Evolutionary conservation across 2,888 invertebrate species (phyloP).

Genomic region (Neoascia interrupta): DNA sequence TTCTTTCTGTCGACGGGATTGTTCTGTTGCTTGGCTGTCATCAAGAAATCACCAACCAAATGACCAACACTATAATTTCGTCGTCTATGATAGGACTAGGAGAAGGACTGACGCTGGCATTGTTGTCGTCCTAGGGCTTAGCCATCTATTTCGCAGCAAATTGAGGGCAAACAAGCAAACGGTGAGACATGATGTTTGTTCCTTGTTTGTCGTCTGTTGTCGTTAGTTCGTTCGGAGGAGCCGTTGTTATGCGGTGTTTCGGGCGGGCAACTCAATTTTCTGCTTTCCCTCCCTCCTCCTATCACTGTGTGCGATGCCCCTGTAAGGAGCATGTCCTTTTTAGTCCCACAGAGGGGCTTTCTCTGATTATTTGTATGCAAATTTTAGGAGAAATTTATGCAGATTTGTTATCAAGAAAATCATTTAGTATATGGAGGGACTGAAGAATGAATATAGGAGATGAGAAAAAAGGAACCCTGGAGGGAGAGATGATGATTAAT

Average conservation of each 20-base stretch:
- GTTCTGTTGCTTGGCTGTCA: slow-evolving; percentile 44
- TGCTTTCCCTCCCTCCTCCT: not conserved
- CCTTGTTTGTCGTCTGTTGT: slow-evolving; percentile 58
- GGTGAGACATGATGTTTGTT: slow-evolving; percentile 65
- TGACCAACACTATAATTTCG: slow-evolving; percentile 57
- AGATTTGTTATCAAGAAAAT: slow-evolving; percentile 71
- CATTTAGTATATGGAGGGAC: slow-evolving; percentile 42
- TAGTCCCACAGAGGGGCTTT: slow-evolving; percentile 17
- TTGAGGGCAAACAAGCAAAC: slow-evolving; percentile 67
- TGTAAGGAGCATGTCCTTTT: slow-evolving; percentile 21
- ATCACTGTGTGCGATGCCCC: not conserved
- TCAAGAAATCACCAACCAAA: slow-evolving; percentile 42
- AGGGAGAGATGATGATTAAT: slow-evolving; percentile 60
- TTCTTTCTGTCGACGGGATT: slow-evolving; percentile 13
- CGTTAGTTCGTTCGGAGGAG: slow-evolving; percentile 56
- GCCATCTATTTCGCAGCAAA: slow-evolving; percentile 55
- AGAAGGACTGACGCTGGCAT: not conserved
- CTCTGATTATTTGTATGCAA: slow-evolving; percentile 74
- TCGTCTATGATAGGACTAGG: slow-evolving; percentile 16
- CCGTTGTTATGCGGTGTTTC: slow-evolving; percentile 65
- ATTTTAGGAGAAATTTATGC: slow-evolving; percentile 73
- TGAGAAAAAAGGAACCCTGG: slow-evolving; percentile 1
- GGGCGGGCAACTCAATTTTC: slow-evolving; percentile 41
- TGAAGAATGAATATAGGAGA: slow-evolving; percentile 7
- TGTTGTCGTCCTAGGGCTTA: slow-evolving; percentile 1